These are phyloP conservation scores for Apostichopus californicus DNA, from an alignment of 35 echinoderm and acorn worm species.

Conservation along the genomic window DNA sequence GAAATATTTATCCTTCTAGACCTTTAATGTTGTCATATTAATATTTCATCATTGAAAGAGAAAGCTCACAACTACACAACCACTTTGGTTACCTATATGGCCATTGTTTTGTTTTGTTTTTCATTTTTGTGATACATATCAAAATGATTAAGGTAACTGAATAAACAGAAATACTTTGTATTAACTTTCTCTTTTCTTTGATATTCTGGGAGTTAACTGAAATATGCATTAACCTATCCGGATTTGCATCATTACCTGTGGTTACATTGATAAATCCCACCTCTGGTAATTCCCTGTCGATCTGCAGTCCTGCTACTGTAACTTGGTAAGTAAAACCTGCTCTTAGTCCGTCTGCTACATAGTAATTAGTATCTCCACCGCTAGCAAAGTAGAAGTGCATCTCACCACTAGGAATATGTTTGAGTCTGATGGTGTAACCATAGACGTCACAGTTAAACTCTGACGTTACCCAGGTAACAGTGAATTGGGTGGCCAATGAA, in stretches of 20 bases:
- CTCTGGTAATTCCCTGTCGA: constrained; percentile 44
- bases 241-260: neutral
- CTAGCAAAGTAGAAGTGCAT: neutral
- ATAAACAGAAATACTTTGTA: no score
- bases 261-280: constrained; percentile 55
- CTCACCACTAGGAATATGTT: neutral
- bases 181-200: no score
- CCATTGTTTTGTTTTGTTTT: no score
- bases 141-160: no score
- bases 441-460: constrained; percentile 41
- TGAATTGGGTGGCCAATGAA: neutral
- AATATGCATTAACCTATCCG: no score
- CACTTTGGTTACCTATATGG: no score
- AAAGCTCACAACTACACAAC: no score
- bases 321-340: constrained; percentile 45
- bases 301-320: constrained; percentile 55
- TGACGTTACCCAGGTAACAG: constrained; percentile 14
- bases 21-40: no score
- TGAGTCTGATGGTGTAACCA: constrained; percentile 25
- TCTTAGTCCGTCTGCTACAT: neutral
- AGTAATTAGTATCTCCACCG: constrained; percentile 35
- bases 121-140: no score
- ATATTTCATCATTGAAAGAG: no score
- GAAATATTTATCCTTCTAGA: no score
- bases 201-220: no score